Percentiles rank a stretch among this genome's conserved stretches.
Conservation (phyloP, 2,888 invertebrate genomes). For the Orchesellides sinensis region DNA sequence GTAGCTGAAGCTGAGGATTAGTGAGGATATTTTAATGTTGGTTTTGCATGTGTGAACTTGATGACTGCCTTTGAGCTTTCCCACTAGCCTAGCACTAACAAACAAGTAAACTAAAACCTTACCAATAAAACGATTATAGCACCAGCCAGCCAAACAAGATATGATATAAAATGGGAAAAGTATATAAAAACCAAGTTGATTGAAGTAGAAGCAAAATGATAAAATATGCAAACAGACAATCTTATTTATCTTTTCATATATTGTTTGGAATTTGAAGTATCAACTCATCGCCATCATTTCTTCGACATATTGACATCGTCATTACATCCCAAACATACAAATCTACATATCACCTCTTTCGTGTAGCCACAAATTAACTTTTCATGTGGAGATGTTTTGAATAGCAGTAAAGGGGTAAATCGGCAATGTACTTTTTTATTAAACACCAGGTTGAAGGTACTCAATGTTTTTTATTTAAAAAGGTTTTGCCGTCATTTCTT, state of each 20-base stretch:
- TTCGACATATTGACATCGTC: conserved; percentile 7
- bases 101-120: too few species aligned
- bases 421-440: background rate
- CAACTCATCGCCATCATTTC: conserved; percentile 27
- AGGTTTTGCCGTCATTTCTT: conserved; percentile 7
- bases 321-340: background rate
- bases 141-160: conserved; percentile 18
- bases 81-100: background rate
- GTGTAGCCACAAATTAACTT: background rate
- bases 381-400: background rate
- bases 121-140: background rate
- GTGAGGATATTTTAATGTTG: too few species aligned
- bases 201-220: background rate
- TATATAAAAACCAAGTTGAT: background rate
- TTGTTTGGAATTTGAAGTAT: conserved; percentile 13
- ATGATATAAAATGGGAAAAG: conserved; percentile 2
- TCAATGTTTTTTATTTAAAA: background rate
- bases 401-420: background rate
- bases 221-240: conserved; percentile 27
- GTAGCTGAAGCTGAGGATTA: too few species aligned
- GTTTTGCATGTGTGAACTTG: conserved; percentile 1
- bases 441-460: background rate
- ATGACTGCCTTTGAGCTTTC: background rate
- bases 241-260: conserved; percentile 8
- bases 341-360: background rate